phyloP scores from a whole-genome alignment of 2,113 vertebrate species.

The Pteruthius melanotis region DNA sequence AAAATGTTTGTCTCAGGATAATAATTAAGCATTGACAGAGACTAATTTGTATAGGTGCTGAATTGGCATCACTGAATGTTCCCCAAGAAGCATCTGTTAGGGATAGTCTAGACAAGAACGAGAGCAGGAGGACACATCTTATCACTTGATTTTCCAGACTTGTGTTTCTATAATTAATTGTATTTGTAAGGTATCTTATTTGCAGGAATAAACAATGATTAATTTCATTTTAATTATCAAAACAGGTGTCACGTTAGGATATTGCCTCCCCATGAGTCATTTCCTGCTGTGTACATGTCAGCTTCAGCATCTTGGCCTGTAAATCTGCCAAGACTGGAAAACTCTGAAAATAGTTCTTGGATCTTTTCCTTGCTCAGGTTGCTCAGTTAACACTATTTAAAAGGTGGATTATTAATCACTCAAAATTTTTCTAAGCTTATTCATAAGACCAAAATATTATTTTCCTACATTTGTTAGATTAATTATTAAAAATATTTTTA shows the following conservation, averaged over 20 bases:
- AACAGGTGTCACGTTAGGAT: neutral
- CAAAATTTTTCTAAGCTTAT: neutral
- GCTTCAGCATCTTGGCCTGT: neutral
- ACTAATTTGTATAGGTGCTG: neutral
- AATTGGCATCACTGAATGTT: neutral
- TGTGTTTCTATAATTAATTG: neutral
- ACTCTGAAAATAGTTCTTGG: neutral
- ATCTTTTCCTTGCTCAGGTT: neutral
- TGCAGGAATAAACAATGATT: neutral
- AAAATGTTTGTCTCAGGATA: neutral
- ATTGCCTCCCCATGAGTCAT: neutral
- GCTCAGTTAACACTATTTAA: neutral
- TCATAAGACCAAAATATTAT: neutral
- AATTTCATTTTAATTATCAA: neutral
- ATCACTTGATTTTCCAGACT: neutral
- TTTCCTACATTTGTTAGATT: neutral
- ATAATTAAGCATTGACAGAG: neutral
- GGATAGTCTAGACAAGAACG: neutral
- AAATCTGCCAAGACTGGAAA: neutral
- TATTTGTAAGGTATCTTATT: neutral
- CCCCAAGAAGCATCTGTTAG: neutral
- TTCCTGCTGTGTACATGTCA: neutral
- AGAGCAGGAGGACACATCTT: neutral
- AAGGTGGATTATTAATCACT: neutral
- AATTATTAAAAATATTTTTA: neutral